Conservation (phyloP, 2,888 invertebrate genomes). For the Drosophila tanythrix region DNA sequence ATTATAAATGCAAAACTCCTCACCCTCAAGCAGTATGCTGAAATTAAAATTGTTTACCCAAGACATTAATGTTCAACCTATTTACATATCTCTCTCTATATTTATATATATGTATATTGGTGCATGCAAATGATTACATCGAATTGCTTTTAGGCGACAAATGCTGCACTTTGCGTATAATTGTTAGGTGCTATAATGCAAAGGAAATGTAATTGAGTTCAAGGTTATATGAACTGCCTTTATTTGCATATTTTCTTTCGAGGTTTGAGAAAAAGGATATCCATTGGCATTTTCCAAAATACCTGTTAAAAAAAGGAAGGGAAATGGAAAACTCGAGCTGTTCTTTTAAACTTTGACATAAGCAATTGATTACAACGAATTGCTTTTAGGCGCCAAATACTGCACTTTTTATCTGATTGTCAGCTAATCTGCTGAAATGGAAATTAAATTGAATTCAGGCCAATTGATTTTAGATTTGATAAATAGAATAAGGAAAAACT, state of each 20-base stretch:
- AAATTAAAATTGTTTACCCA: conserved; percentile 80
- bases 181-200: conserved; percentile 7
- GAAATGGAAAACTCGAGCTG: neutral
- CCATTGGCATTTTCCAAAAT: neutral
- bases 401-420: conserved; percentile 38
- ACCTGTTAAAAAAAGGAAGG: neutral
- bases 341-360: neutral
- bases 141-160: conserved; percentile 76
- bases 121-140: conserved; percentile 58
- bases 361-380: conserved; percentile 65
- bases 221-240: neutral
- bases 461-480: neutral
- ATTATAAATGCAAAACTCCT: conserved; percentile 66
- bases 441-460: neutral
- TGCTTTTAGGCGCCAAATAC: conserved; percentile 70
- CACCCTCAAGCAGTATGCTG: conserved; percentile 29
- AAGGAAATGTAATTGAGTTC: neutral
- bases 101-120: conserved; percentile 14
- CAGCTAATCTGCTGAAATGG: neutral
- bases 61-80: conserved; percentile 67
- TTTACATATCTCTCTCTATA: conserved; percentile 16
- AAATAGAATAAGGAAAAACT: neutral
- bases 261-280: neutral
- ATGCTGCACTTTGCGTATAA: conserved; percentile 44
- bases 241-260: neutral